Conservation (phyloP, 2,113 vertebrate species). For the Myotis brandtii region DNA sequence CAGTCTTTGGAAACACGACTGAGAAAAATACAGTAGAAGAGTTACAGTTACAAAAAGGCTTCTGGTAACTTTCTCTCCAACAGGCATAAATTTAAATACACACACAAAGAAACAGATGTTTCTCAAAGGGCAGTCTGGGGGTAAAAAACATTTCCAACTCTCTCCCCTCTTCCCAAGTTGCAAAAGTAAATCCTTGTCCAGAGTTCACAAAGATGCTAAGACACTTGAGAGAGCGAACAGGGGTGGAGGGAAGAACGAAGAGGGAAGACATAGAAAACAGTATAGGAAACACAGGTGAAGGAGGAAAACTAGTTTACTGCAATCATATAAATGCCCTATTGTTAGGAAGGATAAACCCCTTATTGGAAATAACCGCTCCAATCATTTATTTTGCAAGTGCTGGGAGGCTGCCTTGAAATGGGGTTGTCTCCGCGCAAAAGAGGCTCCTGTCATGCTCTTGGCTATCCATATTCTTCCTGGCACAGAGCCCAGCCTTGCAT, state of each 20-base stretch:
- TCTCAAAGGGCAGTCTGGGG: slow-evolving; percentile 62
- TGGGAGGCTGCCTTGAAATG: slow-evolving; percentile 80
- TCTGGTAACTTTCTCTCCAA: slow-evolving; percentile 83
- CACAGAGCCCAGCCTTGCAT: slow-evolving; percentile 85
- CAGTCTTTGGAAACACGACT: slow-evolving; percentile 73
- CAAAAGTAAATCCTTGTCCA: slow-evolving; percentile 68
- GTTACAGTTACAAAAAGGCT: slow-evolving; percentile 80
- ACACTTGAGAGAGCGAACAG: slow-evolving; percentile 4
- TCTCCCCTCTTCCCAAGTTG: slow-evolving; percentile 56
- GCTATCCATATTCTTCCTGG: slow-evolving; percentile 84
- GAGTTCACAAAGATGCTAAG: slow-evolving; percentile 59
- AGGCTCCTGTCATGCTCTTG: slow-evolving; percentile 80
- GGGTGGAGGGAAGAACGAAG: neutral
- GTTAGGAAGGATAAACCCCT: slow-evolving; percentile 78
- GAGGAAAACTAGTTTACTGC: slow-evolving; percentile 72
- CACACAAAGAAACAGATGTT: slow-evolving; percentile 80
- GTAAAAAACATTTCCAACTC: slow-evolving; percentile 69
- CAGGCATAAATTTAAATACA: slow-evolving; percentile 77
- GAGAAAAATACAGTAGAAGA: slow-evolving; percentile 82
- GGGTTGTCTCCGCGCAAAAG: slow-evolving; percentile 78
- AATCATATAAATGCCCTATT: slow-evolving; percentile 72
- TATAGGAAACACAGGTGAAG: slow-evolving; percentile 72
- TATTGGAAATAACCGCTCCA: slow-evolving; percentile 78
- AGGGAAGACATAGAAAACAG: neutral
- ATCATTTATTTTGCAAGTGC: slow-evolving; percentile 80